Evolutionary conservation across 2,888 invertebrate species (phyloP).

Genomic region (Lymantria monacha): DNA sequence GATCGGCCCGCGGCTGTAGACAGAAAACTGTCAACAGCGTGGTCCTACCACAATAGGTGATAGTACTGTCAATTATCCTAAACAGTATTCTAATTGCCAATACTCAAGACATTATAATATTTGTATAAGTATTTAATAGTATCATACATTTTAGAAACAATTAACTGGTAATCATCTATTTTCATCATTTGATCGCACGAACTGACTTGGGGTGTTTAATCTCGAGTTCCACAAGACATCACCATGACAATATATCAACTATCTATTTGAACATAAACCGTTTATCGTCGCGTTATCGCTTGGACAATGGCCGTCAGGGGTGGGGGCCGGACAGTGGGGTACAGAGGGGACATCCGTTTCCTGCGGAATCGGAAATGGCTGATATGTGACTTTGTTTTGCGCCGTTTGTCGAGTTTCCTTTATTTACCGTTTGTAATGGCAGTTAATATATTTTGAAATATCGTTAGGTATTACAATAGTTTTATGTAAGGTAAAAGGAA

Average conservation of each 20-base stretch:
- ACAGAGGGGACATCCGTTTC: constrained; percentile 44
- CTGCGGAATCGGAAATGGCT: constrained; percentile 53
- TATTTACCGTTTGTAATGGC: constrained; percentile 35
- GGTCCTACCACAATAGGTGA: too few relatives aligned
- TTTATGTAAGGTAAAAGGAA: constrained; percentile 7
- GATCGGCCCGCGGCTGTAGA: too few relatives aligned
- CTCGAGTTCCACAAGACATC: constrained; percentile 8
- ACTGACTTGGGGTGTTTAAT: background rate
- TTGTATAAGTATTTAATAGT: too few relatives aligned
- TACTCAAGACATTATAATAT: too few relatives aligned
- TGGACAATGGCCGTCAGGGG: constrained; percentile 29
- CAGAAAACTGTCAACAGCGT: too few relatives aligned
- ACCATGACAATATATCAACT: constrained; percentile 25
- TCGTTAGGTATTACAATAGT: constrained; percentile 15
- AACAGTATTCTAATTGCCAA: too few relatives aligned
- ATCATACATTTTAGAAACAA: too few relatives aligned
- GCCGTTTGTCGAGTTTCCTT: constrained; percentile 45
- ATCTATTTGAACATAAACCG: constrained; percentile 40
- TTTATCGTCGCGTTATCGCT: constrained; percentile 40
- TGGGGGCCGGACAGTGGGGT: constrained; percentile 1
- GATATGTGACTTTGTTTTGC: constrained; percentile 64
- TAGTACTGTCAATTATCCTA: too few relatives aligned
- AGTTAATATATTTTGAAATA: constrained; percentile 32
- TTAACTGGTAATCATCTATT: too few relatives aligned
- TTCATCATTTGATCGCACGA: too few relatives aligned